A percentile compares a stretch with the other conserved stretches of the same genome.
Conservation (phyloP, 2,797 vertebrate genomes). For the Argyrosomus regius region DNA sequence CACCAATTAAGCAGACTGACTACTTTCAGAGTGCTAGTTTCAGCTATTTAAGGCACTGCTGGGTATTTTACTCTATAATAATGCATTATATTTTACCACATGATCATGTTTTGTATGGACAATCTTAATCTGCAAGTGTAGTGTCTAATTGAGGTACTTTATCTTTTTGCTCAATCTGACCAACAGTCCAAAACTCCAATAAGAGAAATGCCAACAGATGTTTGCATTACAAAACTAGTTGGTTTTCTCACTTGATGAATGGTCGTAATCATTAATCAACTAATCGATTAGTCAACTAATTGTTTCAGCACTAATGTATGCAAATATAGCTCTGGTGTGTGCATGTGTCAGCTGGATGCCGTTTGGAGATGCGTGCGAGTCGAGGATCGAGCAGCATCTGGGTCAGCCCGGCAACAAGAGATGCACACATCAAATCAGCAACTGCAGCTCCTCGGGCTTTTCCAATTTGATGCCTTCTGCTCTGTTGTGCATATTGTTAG, state of each 20-base stretch:
- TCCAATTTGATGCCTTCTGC: constrained; percentile 57
- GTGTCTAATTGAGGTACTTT: neutral
- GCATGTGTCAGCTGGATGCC: constrained; percentile 19
- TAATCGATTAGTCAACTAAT: constrained; percentile 21
- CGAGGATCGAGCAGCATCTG: constrained; percentile 46
- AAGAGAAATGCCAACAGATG: neutral
- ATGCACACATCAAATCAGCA: constrained; percentile 47
- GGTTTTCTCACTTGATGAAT: neutral
- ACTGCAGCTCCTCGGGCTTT: constrained; percentile 54
- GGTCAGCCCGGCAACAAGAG: constrained; percentile 48
- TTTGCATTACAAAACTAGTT: neutral
- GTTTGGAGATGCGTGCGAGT: constrained; percentile 40
- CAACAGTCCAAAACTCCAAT: neutral
- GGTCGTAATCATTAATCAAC: neutral
- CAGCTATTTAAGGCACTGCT: neutral
- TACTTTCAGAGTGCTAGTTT: neutral
- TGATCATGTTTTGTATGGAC: neutral
- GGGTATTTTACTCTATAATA: neutral
- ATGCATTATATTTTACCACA: neutral
- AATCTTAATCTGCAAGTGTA: neutral
- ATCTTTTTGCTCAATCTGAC: neutral
- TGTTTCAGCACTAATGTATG: constrained; percentile 8
- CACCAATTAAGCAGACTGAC: neutral
- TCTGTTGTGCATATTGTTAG: constrained; percentile 54
- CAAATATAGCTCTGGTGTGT: constrained; percentile 8